Percentiles rank a stretch among this genome's conserved stretches.
Conservation (phyloP, 2,113 vertebrate species). For the Ranitomeya variabilis region DNA sequence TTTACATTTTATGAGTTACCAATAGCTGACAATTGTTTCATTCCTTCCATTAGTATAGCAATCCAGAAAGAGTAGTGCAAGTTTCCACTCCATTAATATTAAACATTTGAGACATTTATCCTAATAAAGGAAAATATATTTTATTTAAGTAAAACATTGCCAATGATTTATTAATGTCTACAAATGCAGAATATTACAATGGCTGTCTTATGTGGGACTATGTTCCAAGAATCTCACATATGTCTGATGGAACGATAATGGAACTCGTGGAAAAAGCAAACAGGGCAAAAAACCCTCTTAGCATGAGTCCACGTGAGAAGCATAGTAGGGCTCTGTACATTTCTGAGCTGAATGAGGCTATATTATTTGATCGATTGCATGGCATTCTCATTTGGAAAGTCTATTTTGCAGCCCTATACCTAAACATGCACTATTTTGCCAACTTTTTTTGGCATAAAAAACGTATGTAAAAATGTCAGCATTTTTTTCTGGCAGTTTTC, state of each 20-base stretch:
- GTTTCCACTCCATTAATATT: conserved; percentile 30
- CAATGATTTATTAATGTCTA: conserved; percentile 32
- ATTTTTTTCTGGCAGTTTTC: no score
- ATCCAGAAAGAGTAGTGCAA: neutral
- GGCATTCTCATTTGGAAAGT: no score
- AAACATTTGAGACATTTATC: conserved; percentile 12
- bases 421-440: no score
- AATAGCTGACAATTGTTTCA: neutral
- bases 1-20: neutral
- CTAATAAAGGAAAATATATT: neutral
- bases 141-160: neutral
- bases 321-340: no score
- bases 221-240: neutral
- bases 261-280: neutral
- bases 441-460: no score
- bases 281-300: neutral
- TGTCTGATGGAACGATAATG: neutral
- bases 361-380: no score
- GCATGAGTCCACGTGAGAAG: neutral
- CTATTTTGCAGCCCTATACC: no score
- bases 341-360: no score
- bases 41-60: neutral
- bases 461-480: no score
- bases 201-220: neutral
- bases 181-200: conserved; percentile 37